Evolutionary conservation across 2,888 invertebrate genomes (phyloP).

Genomic region (Dasysyrphus albostriatus): DNA sequence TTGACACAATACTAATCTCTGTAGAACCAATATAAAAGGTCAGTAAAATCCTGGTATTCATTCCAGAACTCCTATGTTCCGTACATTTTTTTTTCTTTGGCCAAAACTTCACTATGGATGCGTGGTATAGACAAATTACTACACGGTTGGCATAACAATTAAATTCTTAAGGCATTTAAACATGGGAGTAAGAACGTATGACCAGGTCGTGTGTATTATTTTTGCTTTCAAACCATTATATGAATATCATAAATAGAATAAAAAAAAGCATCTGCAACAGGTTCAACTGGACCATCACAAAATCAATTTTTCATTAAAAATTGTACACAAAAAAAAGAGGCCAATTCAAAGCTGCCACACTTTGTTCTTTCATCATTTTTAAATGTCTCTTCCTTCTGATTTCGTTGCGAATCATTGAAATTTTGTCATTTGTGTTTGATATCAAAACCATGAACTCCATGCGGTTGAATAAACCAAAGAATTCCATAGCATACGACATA

Average conservation of each 20-base stretch:
- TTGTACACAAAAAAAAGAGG: slow-evolving; percentile 22
- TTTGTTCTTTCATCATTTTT: slow-evolving; percentile 11
- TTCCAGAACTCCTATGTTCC: too few relatives aligned
- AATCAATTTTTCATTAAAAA: slow-evolving; percentile 65
- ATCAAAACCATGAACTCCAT: slow-evolving; percentile 35
- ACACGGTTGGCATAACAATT: too few relatives aligned
- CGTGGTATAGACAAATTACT: too few relatives aligned
- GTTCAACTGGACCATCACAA: slow-evolving; percentile 56
- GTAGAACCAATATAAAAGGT: too few relatives aligned
- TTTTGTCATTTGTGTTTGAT: slow-evolving; percentile 46
- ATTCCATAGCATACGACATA: background rate
- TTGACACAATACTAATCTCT: too few relatives aligned
- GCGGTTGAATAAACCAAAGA: slow-evolving; percentile 6
- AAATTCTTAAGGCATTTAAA: too few relatives aligned
- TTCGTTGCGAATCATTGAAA: slow-evolving; percentile 72
- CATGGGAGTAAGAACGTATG: too few relatives aligned
- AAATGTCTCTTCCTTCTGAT: slow-evolving; percentile 38
- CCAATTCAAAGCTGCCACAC: slow-evolving; percentile 40
- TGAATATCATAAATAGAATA: background rate
- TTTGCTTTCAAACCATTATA: too few relatives aligned
- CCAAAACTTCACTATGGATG: too few relatives aligned
- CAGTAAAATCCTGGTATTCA: too few relatives aligned
- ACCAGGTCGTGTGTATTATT: too few relatives aligned
- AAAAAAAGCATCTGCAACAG: slow-evolving; percentile 30
- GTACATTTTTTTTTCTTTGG: too few relatives aligned